Percentiles rank a stretch among this genome's conserved stretches.
These are phyloP conservation scores for Syngnathus rostellatus DNA, from an alignment of 2,797 vertebrate genomes.

Conservation along the genomic window DNA sequence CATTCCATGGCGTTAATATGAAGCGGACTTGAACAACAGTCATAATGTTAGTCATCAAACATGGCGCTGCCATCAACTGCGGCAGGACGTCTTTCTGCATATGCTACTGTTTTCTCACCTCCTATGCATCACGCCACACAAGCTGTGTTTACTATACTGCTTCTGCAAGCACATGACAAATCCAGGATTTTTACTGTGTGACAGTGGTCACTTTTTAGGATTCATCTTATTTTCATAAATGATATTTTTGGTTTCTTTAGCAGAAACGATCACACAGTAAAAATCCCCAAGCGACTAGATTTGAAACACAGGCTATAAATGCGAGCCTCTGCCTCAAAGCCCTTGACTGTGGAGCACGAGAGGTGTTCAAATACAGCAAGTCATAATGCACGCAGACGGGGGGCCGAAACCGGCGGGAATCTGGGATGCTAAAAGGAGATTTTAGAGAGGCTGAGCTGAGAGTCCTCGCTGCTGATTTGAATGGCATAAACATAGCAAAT, in stretches of 20 bases:
- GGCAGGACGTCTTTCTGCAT: slow-evolving; percentile 60
- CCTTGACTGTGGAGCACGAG: slow-evolving; percentile 36
- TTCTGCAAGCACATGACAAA: slow-evolving; percentile 32
- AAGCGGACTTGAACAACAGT: slow-evolving; percentile 76
- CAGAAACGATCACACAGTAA: slow-evolving; percentile 36
- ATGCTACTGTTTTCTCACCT: slow-evolving; percentile 54
- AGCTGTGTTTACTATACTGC: slow-evolving; percentile 32
- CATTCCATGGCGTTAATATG: slow-evolving; percentile 90
- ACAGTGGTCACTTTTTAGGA: neutral
- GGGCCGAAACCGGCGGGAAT: slow-evolving; percentile 51
- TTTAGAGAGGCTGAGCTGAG: slow-evolving; percentile 53
- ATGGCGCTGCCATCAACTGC: slow-evolving; percentile 71
- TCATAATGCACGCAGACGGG: slow-evolving; percentile 50
- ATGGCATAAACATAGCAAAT: slow-evolving; percentile 71
- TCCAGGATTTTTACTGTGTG: slow-evolving; percentile 36
- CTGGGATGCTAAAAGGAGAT: slow-evolving; percentile 51
- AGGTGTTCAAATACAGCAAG: slow-evolving; percentile 74
- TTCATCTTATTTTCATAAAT: neutral
- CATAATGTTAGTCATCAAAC: slow-evolving; percentile 67
- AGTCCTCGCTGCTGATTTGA: slow-evolving; percentile 73
- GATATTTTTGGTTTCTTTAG: neutral
- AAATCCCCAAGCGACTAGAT: slow-evolving; percentile 30
- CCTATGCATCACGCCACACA: slow-evolving; percentile 19
- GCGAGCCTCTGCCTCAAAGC: slow-evolving; percentile 41
- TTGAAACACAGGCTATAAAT: slow-evolving; percentile 33